A percentile compares a stretch with the other conserved stretches of the same genome.
phyloP scores from a whole-genome alignment of 1,140 invertebrate species.

The Oncopeltus fasciatus region DNA sequence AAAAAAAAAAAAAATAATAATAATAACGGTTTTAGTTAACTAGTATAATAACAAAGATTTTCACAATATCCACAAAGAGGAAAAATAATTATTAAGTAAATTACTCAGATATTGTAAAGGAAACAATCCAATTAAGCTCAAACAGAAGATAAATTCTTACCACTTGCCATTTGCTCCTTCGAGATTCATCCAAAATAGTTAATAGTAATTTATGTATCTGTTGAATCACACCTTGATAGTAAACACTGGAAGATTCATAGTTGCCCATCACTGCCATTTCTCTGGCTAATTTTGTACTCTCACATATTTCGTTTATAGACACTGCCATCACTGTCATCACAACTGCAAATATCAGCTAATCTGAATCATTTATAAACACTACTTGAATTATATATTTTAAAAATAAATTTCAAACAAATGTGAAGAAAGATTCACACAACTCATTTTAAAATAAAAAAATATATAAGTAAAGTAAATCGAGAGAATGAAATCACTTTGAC shows the following conservation, averaged over 20 bases:
- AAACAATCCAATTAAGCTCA: too few species aligned
- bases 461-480: neutral
- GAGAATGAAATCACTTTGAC: neutral
- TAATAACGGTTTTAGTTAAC: too few species aligned
- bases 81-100: too few species aligned
- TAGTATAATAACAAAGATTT: too few species aligned
- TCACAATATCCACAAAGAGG: too few species aligned
- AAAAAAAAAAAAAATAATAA: too few species aligned
- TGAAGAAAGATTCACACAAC: neutral
- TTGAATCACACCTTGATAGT: slow-evolving; percentile 86
- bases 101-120: too few species aligned
- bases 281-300: slow-evolving; percentile 81
- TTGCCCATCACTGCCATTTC: slow-evolving; percentile 90
- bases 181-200: slow-evolving; percentile 60
- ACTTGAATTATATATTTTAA: neutral
- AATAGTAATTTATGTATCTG: slow-evolving; percentile 73
- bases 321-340: slow-evolving; percentile 49
- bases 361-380: neutral
- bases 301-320: slow-evolving; percentile 74
- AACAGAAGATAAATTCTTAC: slow-evolving; percentile 34
- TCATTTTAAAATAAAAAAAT: neutral
- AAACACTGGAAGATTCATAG: slow-evolving; percentile 86
- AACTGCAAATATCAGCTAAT: slow-evolving; percentile 21
- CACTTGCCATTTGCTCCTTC: slow-evolving; percentile 79
- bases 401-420: neutral